phyloP scores from a whole-genome alignment of 2,888 invertebrate species.

The Diloba caeruleocephala region DNA sequence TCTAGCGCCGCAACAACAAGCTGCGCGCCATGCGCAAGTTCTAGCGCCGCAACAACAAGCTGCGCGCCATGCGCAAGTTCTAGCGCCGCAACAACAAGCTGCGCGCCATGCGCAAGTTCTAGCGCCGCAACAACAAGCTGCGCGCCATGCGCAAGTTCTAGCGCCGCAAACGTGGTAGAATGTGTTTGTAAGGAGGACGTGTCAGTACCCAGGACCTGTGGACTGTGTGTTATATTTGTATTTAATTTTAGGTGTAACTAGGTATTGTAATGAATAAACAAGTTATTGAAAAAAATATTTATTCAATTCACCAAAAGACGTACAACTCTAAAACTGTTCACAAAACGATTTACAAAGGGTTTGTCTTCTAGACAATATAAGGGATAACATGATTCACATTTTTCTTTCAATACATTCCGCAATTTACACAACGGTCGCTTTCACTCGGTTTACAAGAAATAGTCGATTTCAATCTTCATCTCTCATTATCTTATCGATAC shows the following conservation, averaged over 20 bases:
- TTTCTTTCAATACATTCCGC: not conserved
- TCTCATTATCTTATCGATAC: too few relatives aligned
- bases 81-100: too few relatives aligned
- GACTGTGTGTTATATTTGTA: constrained; percentile 8
- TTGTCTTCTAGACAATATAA: not conserved
- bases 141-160: too few relatives aligned
- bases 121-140: too few relatives aligned
- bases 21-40: too few relatives aligned
- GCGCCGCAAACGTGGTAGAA: too few relatives aligned
- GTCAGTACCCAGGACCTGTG: too few relatives aligned
- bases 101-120: too few relatives aligned
- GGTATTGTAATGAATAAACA: constrained; percentile 36
- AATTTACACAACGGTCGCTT: not conserved
- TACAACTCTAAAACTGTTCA: constrained; percentile 26
- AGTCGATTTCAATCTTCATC: not conserved
- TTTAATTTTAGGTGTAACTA: constrained; percentile 17
- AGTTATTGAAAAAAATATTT: constrained; percentile 19
- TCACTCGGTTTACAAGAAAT: not conserved
- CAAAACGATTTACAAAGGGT: constrained; percentile 33
- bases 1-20: too few relatives aligned
- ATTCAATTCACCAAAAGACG: constrained; percentile 41
- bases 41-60: too few relatives aligned
- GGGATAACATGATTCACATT: constrained; percentile 8
- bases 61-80: too few relatives aligned
- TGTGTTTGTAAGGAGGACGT: too few relatives aligned